A percentile compares a stretch with the other conserved stretches of the same genome.
phyloP scores from a whole-genome alignment of 92 coral and sea anemone species.

The Actinostola sp. region DNA sequence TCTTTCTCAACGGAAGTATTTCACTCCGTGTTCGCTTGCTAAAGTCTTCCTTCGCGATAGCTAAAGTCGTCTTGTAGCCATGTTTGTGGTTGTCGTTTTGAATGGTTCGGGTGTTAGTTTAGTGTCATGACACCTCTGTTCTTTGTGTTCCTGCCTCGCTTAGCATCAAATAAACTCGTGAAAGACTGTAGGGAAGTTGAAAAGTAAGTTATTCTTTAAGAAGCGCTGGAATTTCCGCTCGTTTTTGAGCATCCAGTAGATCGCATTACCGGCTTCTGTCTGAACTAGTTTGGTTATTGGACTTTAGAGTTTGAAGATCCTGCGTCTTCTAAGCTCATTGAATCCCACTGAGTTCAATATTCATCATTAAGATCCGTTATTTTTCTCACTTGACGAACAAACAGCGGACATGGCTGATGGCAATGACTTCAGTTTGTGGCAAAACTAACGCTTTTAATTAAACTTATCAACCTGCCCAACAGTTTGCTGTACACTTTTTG shows the following conservation, averaged over 20 bases:
- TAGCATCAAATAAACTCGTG: not conserved
- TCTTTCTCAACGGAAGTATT: not conserved
- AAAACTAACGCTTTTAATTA: too few species aligned
- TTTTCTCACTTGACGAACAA: not conserved
- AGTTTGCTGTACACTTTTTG: not conserved
- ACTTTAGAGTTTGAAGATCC: not conserved
- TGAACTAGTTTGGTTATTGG: not conserved
- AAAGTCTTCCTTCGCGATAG: not conserved
- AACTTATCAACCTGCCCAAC: too few species aligned
- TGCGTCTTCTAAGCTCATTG: not conserved
- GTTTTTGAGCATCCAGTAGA: not conserved
- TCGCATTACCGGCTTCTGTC: not conserved
- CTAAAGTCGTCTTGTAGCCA: not conserved
- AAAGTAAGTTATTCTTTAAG: not conserved
- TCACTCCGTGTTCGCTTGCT: not conserved
- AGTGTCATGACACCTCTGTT: slow-evolving; percentile 9
- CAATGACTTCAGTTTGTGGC: too few species aligned
- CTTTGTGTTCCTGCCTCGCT: slow-evolving; percentile 1
- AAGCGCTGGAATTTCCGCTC: not conserved
- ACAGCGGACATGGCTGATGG: too few species aligned
- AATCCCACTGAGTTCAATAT: slow-evolving; percentile 1
- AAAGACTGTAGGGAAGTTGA: not conserved
- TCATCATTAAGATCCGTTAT: not conserved
- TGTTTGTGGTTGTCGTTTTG: not conserved
- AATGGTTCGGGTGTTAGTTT: not conserved